Evolutionary conservation across 2,113 vertebrate species (phyloP), one percentile per base, ranked within the genome.

Genomic region (Cervus canadensis): DNA sequence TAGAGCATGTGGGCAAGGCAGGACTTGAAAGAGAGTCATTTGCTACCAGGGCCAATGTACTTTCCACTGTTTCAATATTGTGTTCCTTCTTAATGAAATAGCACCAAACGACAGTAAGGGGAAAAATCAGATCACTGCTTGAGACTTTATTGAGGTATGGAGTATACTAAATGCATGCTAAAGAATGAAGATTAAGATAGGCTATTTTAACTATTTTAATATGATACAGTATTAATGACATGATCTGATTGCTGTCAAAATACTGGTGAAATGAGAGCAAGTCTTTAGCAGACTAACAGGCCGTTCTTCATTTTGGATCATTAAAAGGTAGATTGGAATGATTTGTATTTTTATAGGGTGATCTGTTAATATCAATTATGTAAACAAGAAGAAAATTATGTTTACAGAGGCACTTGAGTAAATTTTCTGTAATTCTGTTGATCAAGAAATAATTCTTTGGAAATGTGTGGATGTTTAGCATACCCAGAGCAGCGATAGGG

Each of bases 181-280:
- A 91, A 94, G 82, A 78, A 81, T 43, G 8, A 62, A 85, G 19
- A 59, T 85, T 90, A 54, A 93, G 10, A 76, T 86, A 48, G 11
- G 7, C 1, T 19, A 62, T 87, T 90, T 25, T 33, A 90, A 45
- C 52, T 74, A 94, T 96, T 96, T 97, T 97, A 97, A 91, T 85
- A 76, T 91, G 36, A 91, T n/a, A 94, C 48, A 48, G 54, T 59
- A 71, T 23, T 76, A 84, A 87, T 94, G 57, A 93, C 54, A 95
- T 93, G 86, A 97, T 90, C n/a, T 0, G 0, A 89, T 52, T 97
- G 43, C 30, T 87, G n/a, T 67, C 78, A 98, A 98, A 98, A 87
- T 97, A 97, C 25, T 97, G 48, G 67, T 94, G 59, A 97, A 97
- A 25, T 92, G 40, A 95, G 17, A 97, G 87, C 96, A 97, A 97